Evolutionary conservation across 1,140 invertebrate genomes (phyloP).

Genomic region (Calosoma granatense): DNA sequence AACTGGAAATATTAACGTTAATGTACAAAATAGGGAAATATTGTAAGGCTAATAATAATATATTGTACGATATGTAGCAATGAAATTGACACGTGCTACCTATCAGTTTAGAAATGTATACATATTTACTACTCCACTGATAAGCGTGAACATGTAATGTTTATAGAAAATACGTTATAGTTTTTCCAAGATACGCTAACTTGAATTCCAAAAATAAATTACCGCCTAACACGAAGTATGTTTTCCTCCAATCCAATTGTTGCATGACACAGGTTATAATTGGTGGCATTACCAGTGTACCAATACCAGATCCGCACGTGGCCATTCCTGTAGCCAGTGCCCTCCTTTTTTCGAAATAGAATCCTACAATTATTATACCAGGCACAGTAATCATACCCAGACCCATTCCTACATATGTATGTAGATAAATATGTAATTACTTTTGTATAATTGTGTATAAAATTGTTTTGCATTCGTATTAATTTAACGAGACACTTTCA

Average conservation of each 20-base stretch:
- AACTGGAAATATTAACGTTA: too few species aligned
- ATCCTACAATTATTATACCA: slow-evolving; percentile 63
- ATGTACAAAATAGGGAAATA: too few species aligned
- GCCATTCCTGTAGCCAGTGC: slow-evolving; percentile 68
- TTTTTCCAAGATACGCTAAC: not conserved
- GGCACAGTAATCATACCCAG: slow-evolving; percentile 83
- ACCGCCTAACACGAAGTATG: slow-evolving; percentile 40
- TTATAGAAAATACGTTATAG: too few species aligned
- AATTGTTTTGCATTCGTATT: too few species aligned
- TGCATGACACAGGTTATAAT: slow-evolving; percentile 40
- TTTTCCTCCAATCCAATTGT: slow-evolving; percentile 39
- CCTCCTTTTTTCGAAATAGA: slow-evolving; percentile 71
- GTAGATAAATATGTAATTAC: slow-evolving; percentile 18
- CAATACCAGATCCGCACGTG: slow-evolving; percentile 69
- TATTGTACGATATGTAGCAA: too few species aligned
- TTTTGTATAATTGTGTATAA: slow-evolving; percentile 29
- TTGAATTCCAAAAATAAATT: not conserved
- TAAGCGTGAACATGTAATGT: too few species aligned
- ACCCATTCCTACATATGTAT: slow-evolving; percentile 70
- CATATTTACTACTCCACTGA: too few species aligned
- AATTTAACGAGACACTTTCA: too few species aligned
- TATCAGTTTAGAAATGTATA: too few species aligned
- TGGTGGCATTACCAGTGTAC: slow-evolving; percentile 56
- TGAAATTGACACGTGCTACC: too few species aligned
- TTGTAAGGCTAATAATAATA: too few species aligned